Base-by-base conservation (phyloP, 2,113 vertebrate species). In the Coptodon rendalli region DNA sequence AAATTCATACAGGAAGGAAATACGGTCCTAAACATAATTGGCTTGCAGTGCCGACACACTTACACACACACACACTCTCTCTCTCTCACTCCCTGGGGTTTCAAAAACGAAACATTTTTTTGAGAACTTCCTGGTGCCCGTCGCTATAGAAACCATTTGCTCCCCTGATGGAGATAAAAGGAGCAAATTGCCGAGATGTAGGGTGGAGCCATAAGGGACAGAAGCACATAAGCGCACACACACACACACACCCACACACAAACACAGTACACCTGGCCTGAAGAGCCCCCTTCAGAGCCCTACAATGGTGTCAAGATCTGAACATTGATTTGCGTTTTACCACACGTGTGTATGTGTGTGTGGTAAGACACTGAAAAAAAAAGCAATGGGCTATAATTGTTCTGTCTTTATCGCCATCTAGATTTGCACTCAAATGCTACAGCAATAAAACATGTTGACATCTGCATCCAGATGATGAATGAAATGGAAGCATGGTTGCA, bases 141-240 rank as follows among this genome's bases (percentile, higher is more conserved):
- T 96, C 87, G 91, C 94, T 93, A 96, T 95, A 95, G 96, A 95
- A 96, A 96, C 96, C 90, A 94, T 93, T 94, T 90, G 85, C 87
- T 93, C 88, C 89, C 91, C 80, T 91, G 89, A 94, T 89, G 90
- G 87, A 12, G 50, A 95, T 95, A 94, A 94, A 94, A 91, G 91
- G 87, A 91, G 93, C 91, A 95, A 96, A 96, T 95, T 91, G 93
- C 91, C 73, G 91, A 57, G 73, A 90, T 86, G 82, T 90, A 86
- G 91, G 90, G 85, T 85, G 89, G 91, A 93, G 93, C 89, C 88
- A 80, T 53, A 78, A 92, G 93, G 91, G 76, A 92, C 54, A 86
- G 27, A 82, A 89, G 83, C n/a, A 3, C 31, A 50, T 1, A 59
- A 14, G 0, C 48, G 0, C 14, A 1, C 40, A 4, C 6, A 0